phyloP scores from a whole-genome alignment of 2,888 invertebrate genomes.

The Leptinotarsa rubiginosa region DNA sequence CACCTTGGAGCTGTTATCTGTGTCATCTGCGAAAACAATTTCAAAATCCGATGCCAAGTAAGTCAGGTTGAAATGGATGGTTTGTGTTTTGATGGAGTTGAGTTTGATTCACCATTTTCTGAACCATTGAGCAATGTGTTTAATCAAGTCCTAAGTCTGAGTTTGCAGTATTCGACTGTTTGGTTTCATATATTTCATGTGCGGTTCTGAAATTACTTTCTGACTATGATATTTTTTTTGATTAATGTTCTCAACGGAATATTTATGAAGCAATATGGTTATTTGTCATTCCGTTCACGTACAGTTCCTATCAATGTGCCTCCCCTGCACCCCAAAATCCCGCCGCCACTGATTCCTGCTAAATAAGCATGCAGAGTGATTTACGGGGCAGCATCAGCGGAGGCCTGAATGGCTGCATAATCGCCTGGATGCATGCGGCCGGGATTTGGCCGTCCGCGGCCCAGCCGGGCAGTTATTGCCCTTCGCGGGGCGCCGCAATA shows the following conservation, averaged over 20 bases:
- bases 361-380: conserved; percentile 56
- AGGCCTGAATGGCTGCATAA: conserved; percentile 28
- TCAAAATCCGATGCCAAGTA: no score
- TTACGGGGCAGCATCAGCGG: conserved; percentile 36
- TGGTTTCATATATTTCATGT: no score
- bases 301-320: not conserved
- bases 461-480: conserved; percentile 50
- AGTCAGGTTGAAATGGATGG: not conserved
- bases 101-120: not conserved
- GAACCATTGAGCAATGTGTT: no score
- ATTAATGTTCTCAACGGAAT: no score
- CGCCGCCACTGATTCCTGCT: conserved; percentile 15
- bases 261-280: no score
- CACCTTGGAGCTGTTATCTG: no score
- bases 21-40: no score
- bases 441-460: conserved; percentile 30
- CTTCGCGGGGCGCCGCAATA: conserved; percentile 56
- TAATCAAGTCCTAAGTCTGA: no score
- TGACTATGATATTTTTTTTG: no score
- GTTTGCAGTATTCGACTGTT: no score
- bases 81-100: not conserved
- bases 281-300: no score
- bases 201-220: no score
- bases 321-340: not conserved
- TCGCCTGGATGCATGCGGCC: conserved; percentile 45